These are phyloP conservation scores for Apodemus speciosus DNA, from an alignment of 2,113 vertebrate genomes.

Conservation along the genomic window DNA sequence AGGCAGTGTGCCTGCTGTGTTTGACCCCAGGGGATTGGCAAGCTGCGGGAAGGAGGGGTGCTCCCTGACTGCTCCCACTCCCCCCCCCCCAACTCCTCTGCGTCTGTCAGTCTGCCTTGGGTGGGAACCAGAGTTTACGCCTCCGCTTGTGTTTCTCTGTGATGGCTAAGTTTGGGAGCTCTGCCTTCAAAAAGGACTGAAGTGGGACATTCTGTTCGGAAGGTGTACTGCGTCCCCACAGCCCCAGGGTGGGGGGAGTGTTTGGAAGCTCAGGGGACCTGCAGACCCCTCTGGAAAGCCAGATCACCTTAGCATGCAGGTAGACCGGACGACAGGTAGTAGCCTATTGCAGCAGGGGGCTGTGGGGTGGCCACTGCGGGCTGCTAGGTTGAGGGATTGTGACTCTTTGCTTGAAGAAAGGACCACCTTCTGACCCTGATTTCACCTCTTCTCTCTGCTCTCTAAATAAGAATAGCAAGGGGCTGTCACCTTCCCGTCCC, in stretches of 20 bases:
- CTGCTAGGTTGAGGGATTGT: not conserved
- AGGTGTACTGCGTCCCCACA: rapidly evolving
- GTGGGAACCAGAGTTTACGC: not conserved
- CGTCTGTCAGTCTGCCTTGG: not conserved
- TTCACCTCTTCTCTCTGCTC: not conserved
- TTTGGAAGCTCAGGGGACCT: not conserved
- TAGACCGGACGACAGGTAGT: rapidly evolving
- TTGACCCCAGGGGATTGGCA: not conserved
- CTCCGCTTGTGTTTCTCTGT: not conserved
- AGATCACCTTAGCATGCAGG: not conserved
- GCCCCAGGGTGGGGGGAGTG: rapidly evolving
- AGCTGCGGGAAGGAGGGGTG: not conserved
- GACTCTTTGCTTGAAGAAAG: not conserved
- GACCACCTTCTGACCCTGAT: not conserved
- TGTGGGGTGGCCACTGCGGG: rapidly evolving
- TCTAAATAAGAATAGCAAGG: not conserved
- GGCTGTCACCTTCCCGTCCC: not conserved
- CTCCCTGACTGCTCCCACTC: not conserved
- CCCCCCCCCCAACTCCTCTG: not conserved
- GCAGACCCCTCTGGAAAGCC: not conserved
- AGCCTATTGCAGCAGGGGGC: rapidly evolving
- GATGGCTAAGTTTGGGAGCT: not conserved
- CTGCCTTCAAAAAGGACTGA: not conserved
- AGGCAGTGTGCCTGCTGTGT: not conserved
- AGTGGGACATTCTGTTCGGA: not conserved